Evolutionary conservation across 2,888 invertebrate genomes (phyloP).

Genomic region (Drosophila gaucha): DNA sequence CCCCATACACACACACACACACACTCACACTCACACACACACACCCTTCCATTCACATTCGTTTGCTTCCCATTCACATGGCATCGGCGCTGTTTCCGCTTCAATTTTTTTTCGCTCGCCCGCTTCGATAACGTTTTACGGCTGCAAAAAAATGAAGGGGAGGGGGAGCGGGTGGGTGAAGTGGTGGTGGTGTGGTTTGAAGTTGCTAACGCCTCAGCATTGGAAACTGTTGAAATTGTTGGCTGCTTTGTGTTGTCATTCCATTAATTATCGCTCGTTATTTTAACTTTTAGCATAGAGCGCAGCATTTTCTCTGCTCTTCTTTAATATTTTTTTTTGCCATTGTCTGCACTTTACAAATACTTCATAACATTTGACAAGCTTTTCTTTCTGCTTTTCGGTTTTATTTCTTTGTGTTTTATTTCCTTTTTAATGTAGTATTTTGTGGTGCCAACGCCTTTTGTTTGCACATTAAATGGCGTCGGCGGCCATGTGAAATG

Average conservation of each 20-base stretch:
- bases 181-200: background rate
- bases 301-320: constrained; percentile 24
- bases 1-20: background rate
- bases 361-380: constrained; percentile 73
- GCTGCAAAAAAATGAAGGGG: constrained; percentile 9
- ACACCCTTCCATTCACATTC: constrained; percentile 11
- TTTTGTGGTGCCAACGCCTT: constrained; percentile 67
- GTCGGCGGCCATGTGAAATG: constrained; percentile 64
- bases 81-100: constrained; percentile 53
- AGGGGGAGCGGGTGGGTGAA: background rate
- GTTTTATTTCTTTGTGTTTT: constrained; percentile 24
- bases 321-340: constrained; percentile 27
- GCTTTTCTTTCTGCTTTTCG: constrained; percentile 33
- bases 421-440: constrained; percentile 11
- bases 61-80: constrained; percentile 13
- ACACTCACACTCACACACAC: constrained; percentile 16
- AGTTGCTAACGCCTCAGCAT: constrained; percentile 46
- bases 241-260: constrained; percentile 77
- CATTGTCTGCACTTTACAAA: constrained; percentile 75
- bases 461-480: constrained; percentile 77
- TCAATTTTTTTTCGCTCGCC: constrained; percentile 41
- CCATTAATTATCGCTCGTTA: constrained; percentile 80
- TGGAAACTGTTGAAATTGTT: constrained; percentile 63
- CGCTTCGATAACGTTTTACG: constrained; percentile 59
- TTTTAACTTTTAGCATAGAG: constrained; percentile 77